These are phyloP conservation scores for Papilio elwesi DNA, from an alignment of 2,888 invertebrate genomes.

Conservation along the genomic window DNA sequence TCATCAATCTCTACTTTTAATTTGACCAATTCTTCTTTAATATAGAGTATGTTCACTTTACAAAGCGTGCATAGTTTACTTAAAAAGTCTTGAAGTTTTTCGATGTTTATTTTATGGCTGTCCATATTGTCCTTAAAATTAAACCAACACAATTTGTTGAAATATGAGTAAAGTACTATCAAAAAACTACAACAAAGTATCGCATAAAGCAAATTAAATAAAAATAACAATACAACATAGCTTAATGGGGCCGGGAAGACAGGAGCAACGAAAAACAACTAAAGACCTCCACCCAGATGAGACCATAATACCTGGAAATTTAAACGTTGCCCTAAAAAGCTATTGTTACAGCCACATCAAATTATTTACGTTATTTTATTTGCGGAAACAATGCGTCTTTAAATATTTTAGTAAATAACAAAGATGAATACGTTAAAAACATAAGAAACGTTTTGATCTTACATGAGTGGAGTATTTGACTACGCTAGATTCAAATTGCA, in stretches of 20 bases:
- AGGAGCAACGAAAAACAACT: constrained; percentile 74
- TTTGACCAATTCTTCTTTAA: constrained; percentile 85
- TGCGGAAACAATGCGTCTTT: too few species aligned
- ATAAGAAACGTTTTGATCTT: constrained; percentile 38
- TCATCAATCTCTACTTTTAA: constrained; percentile 81
- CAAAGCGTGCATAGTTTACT: constrained; percentile 82
- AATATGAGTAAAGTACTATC: constrained; percentile 14
- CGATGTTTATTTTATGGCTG: constrained; percentile 86
- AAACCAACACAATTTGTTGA: constrained; percentile 16
- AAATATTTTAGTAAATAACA: too few species aligned
- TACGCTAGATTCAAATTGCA: constrained; percentile 58
- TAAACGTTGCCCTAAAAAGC: neutral
- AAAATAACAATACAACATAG: constrained; percentile 52
- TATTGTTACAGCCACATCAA: too few species aligned
- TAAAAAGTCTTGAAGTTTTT: constrained; percentile 83
- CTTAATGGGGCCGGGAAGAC: constrained; percentile 76
- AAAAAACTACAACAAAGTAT: constrained; percentile 40
- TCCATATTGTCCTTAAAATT: constrained; percentile 88
- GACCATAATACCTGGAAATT: constrained; percentile 47
- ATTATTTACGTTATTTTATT: too few species aligned
- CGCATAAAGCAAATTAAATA: constrained; percentile 49
- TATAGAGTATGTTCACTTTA: constrained; percentile 80
- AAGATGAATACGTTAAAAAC: too few species aligned
- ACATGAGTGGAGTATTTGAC: constrained; percentile 46
- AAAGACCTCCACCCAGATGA: constrained; percentile 59